phyloP scores from a whole-genome alignment of 2,113 vertebrate genomes.

The Sialia sialis region DNA sequence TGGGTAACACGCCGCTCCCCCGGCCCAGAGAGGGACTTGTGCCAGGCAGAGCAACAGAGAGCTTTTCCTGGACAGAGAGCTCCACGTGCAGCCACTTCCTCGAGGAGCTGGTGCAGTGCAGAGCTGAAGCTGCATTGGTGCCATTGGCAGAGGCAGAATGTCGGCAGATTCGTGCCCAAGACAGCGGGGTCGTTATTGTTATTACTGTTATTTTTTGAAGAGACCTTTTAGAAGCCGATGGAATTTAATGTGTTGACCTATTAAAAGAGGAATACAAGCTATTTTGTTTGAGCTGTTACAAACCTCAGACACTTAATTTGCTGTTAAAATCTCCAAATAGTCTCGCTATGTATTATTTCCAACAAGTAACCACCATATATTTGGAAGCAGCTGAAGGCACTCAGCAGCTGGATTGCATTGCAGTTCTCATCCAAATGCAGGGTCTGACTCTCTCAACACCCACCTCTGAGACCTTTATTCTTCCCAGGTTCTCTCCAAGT shows the following conservation, averaged over 20 bases:
- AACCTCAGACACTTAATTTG: constrained; percentile 37
- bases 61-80: background rate
- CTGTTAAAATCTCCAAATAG: constrained; percentile 26
- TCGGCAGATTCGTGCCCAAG: background rate
- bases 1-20: rapidly evolving
- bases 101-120: background rate
- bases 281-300: constrained; percentile 40
- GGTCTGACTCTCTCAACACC: constrained; percentile 41
- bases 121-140: background rate
- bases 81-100: background rate
- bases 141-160: background rate
- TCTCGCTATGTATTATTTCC: background rate
- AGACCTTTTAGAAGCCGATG: constrained; percentile 28
- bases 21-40: background rate
- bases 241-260: constrained; percentile 20
- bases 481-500: constrained; percentile 41
- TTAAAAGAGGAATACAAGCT: constrained; percentile 38
- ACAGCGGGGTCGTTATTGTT: background rate
- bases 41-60: background rate
- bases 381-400: constrained; percentile 26
- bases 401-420: constrained; percentile 2
- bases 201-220: constrained; percentile 49
- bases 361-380: background rate
- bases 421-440: constrained; percentile 48
- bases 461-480: constrained; percentile 11